phyloP scores from a whole-genome alignment of 2,113 vertebrate genomes.

The Salvelinus fontinalis region DNA sequence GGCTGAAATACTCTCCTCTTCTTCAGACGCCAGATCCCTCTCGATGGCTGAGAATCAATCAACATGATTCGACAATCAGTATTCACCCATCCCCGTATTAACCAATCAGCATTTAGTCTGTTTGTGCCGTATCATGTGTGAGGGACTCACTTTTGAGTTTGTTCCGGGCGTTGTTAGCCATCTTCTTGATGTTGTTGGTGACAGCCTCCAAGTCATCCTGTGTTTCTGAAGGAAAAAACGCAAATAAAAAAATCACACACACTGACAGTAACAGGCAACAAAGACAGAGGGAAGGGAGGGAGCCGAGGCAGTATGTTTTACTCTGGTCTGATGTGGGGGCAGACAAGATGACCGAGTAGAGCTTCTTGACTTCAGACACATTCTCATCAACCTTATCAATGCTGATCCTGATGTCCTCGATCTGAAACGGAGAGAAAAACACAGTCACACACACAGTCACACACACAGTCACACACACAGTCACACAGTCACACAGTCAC shows the following conservation, averaged over 20 bases:
- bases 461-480: neutral
- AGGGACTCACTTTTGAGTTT: conserved; percentile 89
- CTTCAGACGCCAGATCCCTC: conserved; percentile 85
- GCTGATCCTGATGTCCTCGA: conserved; percentile 89
- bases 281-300: neutral
- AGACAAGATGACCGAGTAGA: conserved; percentile 93
- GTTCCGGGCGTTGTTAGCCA: conserved; percentile 90
- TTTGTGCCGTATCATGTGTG: neutral
- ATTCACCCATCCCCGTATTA: neutral
- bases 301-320: conserved; percentile 55
- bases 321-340: conserved; percentile 94
- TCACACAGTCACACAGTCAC: neutral
- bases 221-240: conserved; percentile 78
- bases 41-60: conserved; percentile 82
- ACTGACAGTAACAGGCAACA: neutral
- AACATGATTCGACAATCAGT: neutral
- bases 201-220: conserved; percentile 92
- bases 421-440: conserved; percentile 67
- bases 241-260: neutral
- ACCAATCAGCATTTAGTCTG: neutral
- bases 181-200: conserved; percentile 92
- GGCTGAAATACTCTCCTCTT: conserved; percentile 84
- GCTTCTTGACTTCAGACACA: conserved; percentile 90
- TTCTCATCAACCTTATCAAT: conserved; percentile 94
- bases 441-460: neutral